A percentile compares a stretch with the other conserved stretches of the same genome.
Evolutionary conservation across 2,888 invertebrate species (phyloP).

Genomic region (Drosophila seclusa): DNA sequence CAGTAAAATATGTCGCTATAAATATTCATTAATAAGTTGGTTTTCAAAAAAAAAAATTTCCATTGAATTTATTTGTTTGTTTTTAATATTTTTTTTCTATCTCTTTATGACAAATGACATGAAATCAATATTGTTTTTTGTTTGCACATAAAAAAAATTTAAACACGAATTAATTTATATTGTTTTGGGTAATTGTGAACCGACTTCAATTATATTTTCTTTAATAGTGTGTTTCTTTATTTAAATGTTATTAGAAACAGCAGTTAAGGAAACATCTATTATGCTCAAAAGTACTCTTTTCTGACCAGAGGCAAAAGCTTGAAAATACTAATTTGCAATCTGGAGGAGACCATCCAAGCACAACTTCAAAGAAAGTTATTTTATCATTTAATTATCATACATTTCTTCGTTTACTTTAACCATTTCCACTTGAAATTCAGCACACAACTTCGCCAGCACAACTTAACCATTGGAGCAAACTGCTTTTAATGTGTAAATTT

Average conservation of each 20-base stretch:
- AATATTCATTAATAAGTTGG: conserved; percentile 54
- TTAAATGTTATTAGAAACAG: background rate
- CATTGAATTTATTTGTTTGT: too few species aligned
- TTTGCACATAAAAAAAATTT: too few species aligned
- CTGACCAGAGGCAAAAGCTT: background rate
- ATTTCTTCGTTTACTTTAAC: background rate
- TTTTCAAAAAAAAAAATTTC: too few species aligned
- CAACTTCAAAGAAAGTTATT: background rate
- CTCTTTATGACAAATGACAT: too few species aligned
- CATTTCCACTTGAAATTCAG: conserved; percentile 32
- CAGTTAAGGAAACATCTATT: background rate
- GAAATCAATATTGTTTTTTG: too few species aligned
- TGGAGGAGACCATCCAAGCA: background rate
- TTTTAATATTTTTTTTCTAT: too few species aligned
- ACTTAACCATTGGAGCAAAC: background rate
- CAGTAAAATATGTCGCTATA: conserved; percentile 65
- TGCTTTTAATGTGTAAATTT: conserved; percentile 23
- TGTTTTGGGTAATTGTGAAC: background rate
- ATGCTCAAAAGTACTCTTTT: background rate
- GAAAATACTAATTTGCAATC: background rate
- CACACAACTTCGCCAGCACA: conserved; percentile 4
- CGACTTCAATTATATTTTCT: background rate
- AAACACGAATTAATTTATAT: too few species aligned
- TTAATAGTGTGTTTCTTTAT: background rate
- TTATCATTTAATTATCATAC: conserved; percentile 4